Base-by-base conservation (phyloP, 2,888 invertebrate species). In the Drosophila paracracens region DNA sequence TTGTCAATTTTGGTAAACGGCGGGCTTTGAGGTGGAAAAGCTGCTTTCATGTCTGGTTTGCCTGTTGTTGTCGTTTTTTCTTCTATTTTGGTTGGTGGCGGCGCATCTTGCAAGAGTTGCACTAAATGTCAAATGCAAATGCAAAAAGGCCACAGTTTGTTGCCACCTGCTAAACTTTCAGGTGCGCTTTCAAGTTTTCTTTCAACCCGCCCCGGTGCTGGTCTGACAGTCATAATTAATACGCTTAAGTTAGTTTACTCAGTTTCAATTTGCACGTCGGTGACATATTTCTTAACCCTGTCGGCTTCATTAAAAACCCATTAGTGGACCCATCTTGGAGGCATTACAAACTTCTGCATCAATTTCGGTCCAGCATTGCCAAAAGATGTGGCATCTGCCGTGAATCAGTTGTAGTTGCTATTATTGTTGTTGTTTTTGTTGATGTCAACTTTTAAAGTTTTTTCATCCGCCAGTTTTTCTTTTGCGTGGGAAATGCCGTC, bases 111-210 rank as follows among this genome's bases (percentile, higher is more conserved):
- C 72, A 21, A 29, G 21, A 53, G 43, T 58, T 53, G 77, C 71
- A 79, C 71, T 81, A 88, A 88, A 86, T 88, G 86, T 89, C 90
- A 86, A 79, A 88, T 88, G 86, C 87, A 89, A 85, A 89, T 89
- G 85, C 60, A 83, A 82, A 83, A 85, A 89, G 87, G 88, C 73
- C 80, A 76, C 58, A 40, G 72, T 57, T 38, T 33, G 71, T 69
- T 69, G 89, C 74, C 84, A 87, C 89, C 89, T 84, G 89, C 84
- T 74, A 67, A 71, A 68, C 68, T 81, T 68, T 72, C 77, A 59
- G 62, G 64, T 65, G 53, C 16, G 51, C 73, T 36, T 36, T 29
- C 18, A 36, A 16, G 53, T 51, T 56, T 59, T 54, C 33, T 50
- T 38, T 40, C 35, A 57, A 70, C 36, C 70, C 53, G 69, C 31